Evolutionary conservation across 2,888 invertebrate genomes (phyloP).

Genomic region (Lasioglossum calceatum): DNA sequence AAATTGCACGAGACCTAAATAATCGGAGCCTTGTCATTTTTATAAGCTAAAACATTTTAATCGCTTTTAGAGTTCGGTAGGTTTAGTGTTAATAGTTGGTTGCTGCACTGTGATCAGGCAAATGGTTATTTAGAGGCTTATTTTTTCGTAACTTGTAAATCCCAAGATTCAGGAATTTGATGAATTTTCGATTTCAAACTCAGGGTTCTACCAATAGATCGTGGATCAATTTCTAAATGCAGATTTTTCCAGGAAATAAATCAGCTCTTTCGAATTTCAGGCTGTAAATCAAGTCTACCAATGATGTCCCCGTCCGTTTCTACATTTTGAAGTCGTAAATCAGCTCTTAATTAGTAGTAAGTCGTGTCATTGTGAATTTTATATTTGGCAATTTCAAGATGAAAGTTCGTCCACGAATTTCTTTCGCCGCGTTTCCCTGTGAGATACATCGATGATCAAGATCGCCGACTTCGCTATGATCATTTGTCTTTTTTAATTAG

Average conservation of each 20-base stretch:
- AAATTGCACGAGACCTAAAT: too few species aligned
- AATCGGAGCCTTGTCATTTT: too few species aligned
- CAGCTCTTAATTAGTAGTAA: background rate
- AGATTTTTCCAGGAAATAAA: background rate
- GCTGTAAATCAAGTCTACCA: background rate
- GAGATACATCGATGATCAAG: background rate
- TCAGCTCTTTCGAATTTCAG: background rate
- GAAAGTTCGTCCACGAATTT: background rate
- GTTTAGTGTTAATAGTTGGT: background rate
- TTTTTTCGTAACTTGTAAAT: background rate
- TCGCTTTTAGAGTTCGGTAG: too few species aligned
- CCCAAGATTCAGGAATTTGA: background rate
- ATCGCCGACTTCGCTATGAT: background rate
- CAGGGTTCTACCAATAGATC: background rate
- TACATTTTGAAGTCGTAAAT: background rate
- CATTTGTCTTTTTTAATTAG: background rate
- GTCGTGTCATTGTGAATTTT: background rate
- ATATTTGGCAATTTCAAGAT: background rate
- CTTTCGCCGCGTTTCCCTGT: background rate
- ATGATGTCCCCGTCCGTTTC: background rate
- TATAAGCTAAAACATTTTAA: too few species aligned
- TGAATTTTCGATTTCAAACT: too few species aligned
- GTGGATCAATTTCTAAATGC: background rate
- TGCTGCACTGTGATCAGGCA: background rate
- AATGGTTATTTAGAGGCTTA: too few species aligned